A percentile compares a stretch with the other conserved stretches of the same genome.
These are phyloP conservation scores for Blera fallax DNA, from an alignment of 2,888 invertebrate genomes.

Conservation along the genomic window DNA sequence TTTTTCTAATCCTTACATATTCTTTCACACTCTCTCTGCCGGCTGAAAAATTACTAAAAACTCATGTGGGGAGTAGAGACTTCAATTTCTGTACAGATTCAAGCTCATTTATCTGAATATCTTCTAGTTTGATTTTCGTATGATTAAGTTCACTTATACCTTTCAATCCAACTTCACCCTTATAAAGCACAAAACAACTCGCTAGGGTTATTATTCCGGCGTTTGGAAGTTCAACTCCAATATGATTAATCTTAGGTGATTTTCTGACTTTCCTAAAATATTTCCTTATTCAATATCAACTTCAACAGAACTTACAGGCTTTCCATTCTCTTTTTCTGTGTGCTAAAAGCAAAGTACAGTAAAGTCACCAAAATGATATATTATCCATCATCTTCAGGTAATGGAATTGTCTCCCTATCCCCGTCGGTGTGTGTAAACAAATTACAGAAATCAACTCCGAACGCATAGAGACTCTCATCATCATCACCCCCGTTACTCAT, in stretches of 20 bases:
- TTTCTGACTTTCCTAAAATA: not conserved
- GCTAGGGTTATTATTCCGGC: not conserved
- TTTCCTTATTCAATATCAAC: conserved; percentile 7
- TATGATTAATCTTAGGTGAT: not conserved
- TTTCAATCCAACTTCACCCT: not conserved
- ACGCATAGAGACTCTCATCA: not conserved
- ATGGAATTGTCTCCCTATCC: not conserved
- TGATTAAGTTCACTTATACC: not conserved
- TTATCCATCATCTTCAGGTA: conserved; percentile 30
- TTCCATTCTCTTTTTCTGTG: not conserved
- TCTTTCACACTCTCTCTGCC: too few relatives aligned
- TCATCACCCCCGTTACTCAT: not conserved
- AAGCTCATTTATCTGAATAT: too few relatives aligned
- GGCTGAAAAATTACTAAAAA: too few relatives aligned
- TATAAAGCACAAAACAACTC: not conserved
- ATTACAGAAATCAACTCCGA: conserved; percentile 24
- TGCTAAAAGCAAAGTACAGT: not conserved
- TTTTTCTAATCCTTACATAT: too few relatives aligned
- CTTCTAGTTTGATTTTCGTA: too few relatives aligned
- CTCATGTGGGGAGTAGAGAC: too few relatives aligned
- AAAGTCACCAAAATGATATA: conserved; percentile 23
- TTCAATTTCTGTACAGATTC: too few relatives aligned
- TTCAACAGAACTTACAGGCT: not conserved
- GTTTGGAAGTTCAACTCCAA: too few relatives aligned
- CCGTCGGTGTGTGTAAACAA: conserved; percentile 4